Evolutionary conservation across 2,888 invertebrate species (phyloP), one percentile per base, ranked within the genome.

Genomic region (Cephus runcator): DNA sequence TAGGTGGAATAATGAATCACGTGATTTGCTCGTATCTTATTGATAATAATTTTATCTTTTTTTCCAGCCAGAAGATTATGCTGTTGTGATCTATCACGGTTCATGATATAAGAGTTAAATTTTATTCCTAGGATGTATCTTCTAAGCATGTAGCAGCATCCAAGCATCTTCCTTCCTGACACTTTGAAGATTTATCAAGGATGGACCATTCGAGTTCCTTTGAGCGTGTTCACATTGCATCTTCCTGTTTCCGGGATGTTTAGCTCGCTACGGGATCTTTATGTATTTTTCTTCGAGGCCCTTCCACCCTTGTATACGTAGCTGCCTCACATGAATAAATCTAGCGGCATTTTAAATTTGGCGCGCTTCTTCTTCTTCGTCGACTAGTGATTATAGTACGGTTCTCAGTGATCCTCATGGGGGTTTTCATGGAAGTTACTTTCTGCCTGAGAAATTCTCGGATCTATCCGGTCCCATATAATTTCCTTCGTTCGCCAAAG

Each of bases 371-470:
- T 81, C 79, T 82, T 82, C 82, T 85, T 82, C 84, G 87, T 86
- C 84, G 82, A 87, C 87, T 84, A 77, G 80, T 83, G 84, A 88
- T 87, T 84, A 87, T 86, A 83, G 80, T 79, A 81, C 79, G 83
- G 56, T 56, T 56, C 23, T 56, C 56, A 56, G 56, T 15, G 56
- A 56, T 56, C 56, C 56, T 56, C 56, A 56, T 23, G 56, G 56
- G 56, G 23, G 0, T 56, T 23, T 56, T 56, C 56, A 23, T 23
- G 56, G 9, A 9, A 23, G 23, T 23, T 56, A 56, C 56, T 23
- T 56, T 23, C 56, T 56, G 56, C 56, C 9, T 23, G 23, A 23
- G 56, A 56, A 56, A 56, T 9, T 23, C 56, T 23, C 6, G 9
- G 23, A 56, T 56, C 1, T 9, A 56, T 56, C 23, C 56, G 23